Conservation (phyloP, 1,140 invertebrate species). For the Condylostylus longicornis region DNA sequence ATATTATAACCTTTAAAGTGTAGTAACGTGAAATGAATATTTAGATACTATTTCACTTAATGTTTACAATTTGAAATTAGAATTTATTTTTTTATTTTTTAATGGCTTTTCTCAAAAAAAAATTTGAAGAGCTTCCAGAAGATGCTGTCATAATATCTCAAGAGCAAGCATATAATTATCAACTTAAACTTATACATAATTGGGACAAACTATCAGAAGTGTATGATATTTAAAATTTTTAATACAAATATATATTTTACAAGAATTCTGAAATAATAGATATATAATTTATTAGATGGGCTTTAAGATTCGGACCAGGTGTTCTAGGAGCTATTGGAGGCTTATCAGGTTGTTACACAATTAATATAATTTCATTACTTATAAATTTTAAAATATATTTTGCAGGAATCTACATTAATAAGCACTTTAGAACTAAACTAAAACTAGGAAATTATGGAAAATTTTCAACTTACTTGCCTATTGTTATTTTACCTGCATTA, state of each 20-base stretch:
- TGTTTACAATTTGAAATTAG: no score
- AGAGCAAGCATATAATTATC: slow-evolving; percentile 32
- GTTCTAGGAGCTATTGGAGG: slow-evolving; percentile 22
- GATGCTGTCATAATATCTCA: slow-evolving; percentile 33
- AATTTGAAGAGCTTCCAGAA: slow-evolving; percentile 15
- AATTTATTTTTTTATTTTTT: no score
- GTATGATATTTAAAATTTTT: slow-evolving; percentile 17
- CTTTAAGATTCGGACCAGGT: slow-evolving; percentile 25
- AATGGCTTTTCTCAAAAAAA: slow-evolving; percentile 9
- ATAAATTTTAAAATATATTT: no score
- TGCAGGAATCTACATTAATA: slow-evolving; percentile 32
- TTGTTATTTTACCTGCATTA: slow-evolving; percentile 30
- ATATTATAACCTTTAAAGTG: no score
- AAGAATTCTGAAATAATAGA: slow-evolving; percentile 8
- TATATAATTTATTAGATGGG: slow-evolving; percentile 23
- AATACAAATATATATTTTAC: slow-evolving; percentile 7
- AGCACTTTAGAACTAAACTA: slow-evolving; percentile 29
- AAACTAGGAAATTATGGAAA: slow-evolving; percentile 27
- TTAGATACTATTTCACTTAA: no score
- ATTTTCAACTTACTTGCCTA: slow-evolving; percentile 31
- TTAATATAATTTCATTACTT: no score
- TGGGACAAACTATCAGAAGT: slow-evolving; percentile 32
- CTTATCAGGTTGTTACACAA: no score
- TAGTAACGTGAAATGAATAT: no score
- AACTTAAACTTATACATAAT: slow-evolving; percentile 30